Base-by-base conservation (phyloP, 2,888 invertebrate species). In the Drosophila pseudotakahashii region DNA sequence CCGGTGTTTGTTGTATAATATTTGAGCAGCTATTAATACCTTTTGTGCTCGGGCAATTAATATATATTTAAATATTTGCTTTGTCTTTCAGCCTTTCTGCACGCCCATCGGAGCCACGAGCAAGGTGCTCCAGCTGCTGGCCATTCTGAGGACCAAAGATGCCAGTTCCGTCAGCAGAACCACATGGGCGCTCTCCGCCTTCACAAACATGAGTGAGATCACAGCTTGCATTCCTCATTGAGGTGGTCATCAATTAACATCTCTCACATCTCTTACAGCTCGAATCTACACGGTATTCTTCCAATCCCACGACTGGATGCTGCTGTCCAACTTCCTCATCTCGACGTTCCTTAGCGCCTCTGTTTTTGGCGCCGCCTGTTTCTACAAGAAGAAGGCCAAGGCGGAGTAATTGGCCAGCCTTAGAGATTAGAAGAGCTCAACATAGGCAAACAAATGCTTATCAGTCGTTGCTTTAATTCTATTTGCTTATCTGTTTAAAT, bases 161-260 rank as follows among this genome's bases (percentile, higher is more conserved):
- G 95, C 97, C 2, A 95, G 95, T 77, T 95, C 96, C 0, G 94
- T 97, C 0, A 97, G 97, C 51, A 92, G 96, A 14, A 93, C 95
- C 4, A 97, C 97, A 3, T 97, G 97, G 97, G 93, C 95, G 34
- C 95, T 97, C 69, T 97, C 97, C 19, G 94, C 96, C 13, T 94
- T 95, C 75, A 97, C 97, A 9, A 97, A 97, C 91, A 92, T 95
- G 61, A 95, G 97, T 97, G 93, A 94, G 95, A 94, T 51, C 2
- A 30, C 23, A 34, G n/a, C n/a, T 13, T 10, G 10, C 19, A n/a
- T 34, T 37, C 10, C 3, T 2, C 7, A 4, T 39, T 11, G 16
- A 54, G 23, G 9, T 16, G 9, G 26, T 26, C 26, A 23, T n/a
- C 37, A 19, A 11, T 48, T 41, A 19, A 53, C 47, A 0, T 9